A percentile compares a stretch with the other conserved stretches of the same genome.
phyloP scores from a whole-genome alignment of 2,797 vertebrate genomes.

The Synaphobranchus kaupii region DNA sequence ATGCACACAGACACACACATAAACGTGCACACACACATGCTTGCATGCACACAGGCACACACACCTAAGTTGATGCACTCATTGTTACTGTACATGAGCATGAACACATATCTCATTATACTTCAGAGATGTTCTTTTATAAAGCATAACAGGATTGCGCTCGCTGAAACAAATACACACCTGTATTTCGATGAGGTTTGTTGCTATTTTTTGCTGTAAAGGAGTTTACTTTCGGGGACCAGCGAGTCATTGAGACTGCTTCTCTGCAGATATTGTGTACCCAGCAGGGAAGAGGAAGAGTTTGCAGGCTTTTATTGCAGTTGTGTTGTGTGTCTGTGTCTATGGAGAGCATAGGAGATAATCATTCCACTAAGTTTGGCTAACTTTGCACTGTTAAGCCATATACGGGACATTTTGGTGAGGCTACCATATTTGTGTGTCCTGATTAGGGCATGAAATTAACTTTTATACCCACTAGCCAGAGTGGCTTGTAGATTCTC shows the following conservation, averaged over 20 bases:
- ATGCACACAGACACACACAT: too few species aligned
- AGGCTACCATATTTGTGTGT: too few species aligned
- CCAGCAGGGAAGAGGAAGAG: background rate
- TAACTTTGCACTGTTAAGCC: too few species aligned
- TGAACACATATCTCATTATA: background rate
- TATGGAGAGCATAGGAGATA: too few species aligned
- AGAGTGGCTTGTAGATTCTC: too few species aligned
- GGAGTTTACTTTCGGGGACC: background rate
- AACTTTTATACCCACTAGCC: too few species aligned
- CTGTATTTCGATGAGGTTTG: background rate
- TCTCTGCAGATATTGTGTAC: background rate
- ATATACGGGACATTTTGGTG: too few species aligned
- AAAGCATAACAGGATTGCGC: background rate
- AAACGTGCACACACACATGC: too few species aligned
- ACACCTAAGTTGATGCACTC: background rate
- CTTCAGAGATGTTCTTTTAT: background rate
- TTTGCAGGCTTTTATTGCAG: background rate
- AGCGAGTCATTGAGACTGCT: background rate
- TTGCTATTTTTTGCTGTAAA: background rate
- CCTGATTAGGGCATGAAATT: too few species aligned
- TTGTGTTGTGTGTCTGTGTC: background rate
- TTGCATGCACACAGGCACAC: too few species aligned
- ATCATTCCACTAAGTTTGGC: too few species aligned
- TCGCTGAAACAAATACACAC: background rate
- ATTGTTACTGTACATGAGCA: background rate